Base-by-base conservation (phyloP, 1,140 invertebrate species). In the Planococcus citri region DNA sequence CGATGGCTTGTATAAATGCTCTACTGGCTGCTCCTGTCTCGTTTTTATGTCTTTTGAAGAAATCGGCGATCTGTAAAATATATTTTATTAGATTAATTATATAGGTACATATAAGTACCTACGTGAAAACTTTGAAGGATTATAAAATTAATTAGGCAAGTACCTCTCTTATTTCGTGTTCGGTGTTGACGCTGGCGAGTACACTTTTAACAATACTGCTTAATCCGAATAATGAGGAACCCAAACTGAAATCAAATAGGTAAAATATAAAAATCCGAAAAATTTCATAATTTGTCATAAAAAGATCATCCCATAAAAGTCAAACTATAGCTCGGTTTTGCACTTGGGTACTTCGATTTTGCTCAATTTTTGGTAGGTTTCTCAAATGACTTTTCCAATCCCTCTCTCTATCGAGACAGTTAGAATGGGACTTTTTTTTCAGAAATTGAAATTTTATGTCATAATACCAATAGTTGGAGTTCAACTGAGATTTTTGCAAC, bases 1-100 rank as follows among this genome's bases (percentile, higher is more conserved):
- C 91, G 1, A 92, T 79, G 0, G 88, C 84, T 78, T 94, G 91
- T 71, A 87, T 82, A 0, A 90, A 84, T 1, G 88, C 85, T 69
- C 90, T 78, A 0, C 80, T 78, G 0, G 83, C 84, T 1, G 82
- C 80, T 6, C 86, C 86, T 3, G 91, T 79, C 37, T 88, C 84
- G 24, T 80, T 80, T 57, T 79, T 78, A 64, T 64, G 60, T 25
- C 17, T 64, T 64, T 17, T 20, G 17, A 27, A 24, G 22, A 64
- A 64, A 14, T 64, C 60, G 17, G 24, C 25, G 10, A 64, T 64
- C 60, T 64, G 22, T 6, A 64, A 64, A 64, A 25, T 64, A 64
- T 64, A 12, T n/a, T n/a, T n/a, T n/a, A n/a, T n/a, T n/a, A n/a
- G n/a, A n/a, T n/a, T n/a, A n/a, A n/a, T n/a, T n/a, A n/a, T n/a